These are phyloP conservation scores for Acromyrmex charruanus DNA, from an alignment of 1,140 invertebrate genomes.

Conservation along the genomic window DNA sequence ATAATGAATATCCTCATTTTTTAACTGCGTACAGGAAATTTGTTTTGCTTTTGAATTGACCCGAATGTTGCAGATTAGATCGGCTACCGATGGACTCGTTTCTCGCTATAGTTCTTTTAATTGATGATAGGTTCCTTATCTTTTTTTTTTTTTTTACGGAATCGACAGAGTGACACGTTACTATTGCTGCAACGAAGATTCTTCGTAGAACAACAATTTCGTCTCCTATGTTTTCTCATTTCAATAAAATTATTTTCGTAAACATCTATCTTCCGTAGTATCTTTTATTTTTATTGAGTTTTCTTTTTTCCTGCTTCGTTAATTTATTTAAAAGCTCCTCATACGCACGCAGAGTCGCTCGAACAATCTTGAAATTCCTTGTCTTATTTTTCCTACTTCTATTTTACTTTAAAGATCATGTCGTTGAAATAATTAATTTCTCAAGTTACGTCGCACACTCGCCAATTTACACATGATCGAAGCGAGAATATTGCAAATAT, in stretches of 20 bases:
- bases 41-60: neutral
- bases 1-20: neutral
- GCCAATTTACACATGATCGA: neutral
- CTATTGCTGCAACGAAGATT: constrained; percentile 7
- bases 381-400: neutral
- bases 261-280: constrained; percentile 11
- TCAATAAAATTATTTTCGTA: constrained; percentile 55
- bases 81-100: neutral
- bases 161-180: neutral
- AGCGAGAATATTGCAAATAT: neutral
- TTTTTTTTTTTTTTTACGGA: neutral
- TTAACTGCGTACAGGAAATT: neutral
- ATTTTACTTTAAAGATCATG: neutral
- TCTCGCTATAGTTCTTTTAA: constrained; percentile 8
- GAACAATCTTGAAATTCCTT: neutral
- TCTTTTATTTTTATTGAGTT: constrained; percentile 34
- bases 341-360: too few relatives aligned
- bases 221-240: constrained; percentile 30
- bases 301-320: neutral
- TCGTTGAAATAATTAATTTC: neutral
- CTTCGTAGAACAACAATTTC: constrained; percentile 13
- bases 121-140: constrained; percentile 12
- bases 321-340: neutral
- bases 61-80: neutral
- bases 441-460: neutral